These are phyloP conservation scores for Thalassoma bifasciatum DNA, from an alignment of 2,113 vertebrate genomes.

Conservation along the genomic window DNA sequence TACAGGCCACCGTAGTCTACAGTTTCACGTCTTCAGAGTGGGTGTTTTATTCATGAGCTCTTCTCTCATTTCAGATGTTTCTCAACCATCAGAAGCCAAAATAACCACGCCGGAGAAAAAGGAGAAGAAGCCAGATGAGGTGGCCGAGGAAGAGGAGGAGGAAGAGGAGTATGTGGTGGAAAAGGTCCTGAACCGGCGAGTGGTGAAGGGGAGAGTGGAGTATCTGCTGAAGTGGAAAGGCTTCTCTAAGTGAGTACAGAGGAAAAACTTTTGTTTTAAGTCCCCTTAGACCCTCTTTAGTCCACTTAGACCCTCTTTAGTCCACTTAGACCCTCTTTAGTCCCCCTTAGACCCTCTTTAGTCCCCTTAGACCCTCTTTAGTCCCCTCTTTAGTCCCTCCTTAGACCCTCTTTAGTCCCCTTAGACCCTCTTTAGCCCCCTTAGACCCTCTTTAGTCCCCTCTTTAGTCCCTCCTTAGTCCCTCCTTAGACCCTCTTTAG, in stretches of 20 bases:
- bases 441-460: no score
- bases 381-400: no score
- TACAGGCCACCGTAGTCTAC: constrained; percentile 5
- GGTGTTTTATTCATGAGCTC: background rate
- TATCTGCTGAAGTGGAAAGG: constrained; percentile 99
- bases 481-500: no score
- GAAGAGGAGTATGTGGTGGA: constrained; percentile 98
- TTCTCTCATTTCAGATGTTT: background rate
- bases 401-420: no score
- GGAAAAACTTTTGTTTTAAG: no score
- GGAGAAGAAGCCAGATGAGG: constrained; percentile 97
- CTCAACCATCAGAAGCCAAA: constrained; percentile 78
- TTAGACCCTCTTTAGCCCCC: no score
- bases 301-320: no score
- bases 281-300: no score
- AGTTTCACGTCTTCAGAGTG: constrained; percentile 12
- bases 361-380: no score
- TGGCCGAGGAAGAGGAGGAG: constrained; percentile 94
- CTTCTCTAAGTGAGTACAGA: constrained; percentile 91
- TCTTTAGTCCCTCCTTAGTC: no score
- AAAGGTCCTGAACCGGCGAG: constrained; percentile 93
- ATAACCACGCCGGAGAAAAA: constrained; percentile 89
- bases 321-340: no score
- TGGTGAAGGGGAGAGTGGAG: constrained; percentile 95
- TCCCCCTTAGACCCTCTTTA: no score